Evolutionary conservation across 2,797 vertebrate species (phyloP), one percentile per base, ranked within the genome.

Genomic region (Ctenopoma kingsleyae): DNA sequence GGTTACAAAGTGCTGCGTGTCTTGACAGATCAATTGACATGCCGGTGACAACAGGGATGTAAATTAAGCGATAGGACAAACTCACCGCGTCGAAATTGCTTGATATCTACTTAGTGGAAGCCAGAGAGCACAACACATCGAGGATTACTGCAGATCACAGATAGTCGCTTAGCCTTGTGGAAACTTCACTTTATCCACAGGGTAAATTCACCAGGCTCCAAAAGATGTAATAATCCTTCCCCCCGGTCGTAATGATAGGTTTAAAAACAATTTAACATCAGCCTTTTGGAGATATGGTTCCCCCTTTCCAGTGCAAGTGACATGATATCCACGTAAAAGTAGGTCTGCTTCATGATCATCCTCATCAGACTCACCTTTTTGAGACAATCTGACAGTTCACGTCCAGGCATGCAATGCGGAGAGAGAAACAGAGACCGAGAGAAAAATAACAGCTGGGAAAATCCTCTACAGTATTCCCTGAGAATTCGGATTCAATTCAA

Each of bases 81-180:
- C 94, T 95, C 91, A 95, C 94, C 94, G 84, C 84, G 85, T 66
- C 62, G 79, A 68, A 91, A 89, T 64, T 62, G 83, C 86, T 84
- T 76, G 85, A 60, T 84, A 85, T 81, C 88, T 90, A 89, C 82
- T 90, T 82, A 85, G 75, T 84, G 81, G 79, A 87, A 88, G 84
- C 85, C 84, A 84, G 57, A 71, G 74, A 85, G 70, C 55, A 76
- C 83, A 67, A 51, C 81, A 76, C 72, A 57, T 16, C 68, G 64
- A 76, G 47, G 61, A 53, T 55, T 61, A 15, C 47, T 79, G 76
- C 71, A 71, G 71, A 84, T 85, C 55, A 72, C 71, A 75, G 76
- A 88, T 65, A 73, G 74, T 74, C 73, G 48, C 27, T 66, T 72
- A 69, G 72, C 53, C 58, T 73, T 63, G 59, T 38, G 76, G 64